These are phyloP conservation scores for Cyclopterus lumpus DNA, from an alignment of 2,797 vertebrate genomes.

Conservation along the genomic window DNA sequence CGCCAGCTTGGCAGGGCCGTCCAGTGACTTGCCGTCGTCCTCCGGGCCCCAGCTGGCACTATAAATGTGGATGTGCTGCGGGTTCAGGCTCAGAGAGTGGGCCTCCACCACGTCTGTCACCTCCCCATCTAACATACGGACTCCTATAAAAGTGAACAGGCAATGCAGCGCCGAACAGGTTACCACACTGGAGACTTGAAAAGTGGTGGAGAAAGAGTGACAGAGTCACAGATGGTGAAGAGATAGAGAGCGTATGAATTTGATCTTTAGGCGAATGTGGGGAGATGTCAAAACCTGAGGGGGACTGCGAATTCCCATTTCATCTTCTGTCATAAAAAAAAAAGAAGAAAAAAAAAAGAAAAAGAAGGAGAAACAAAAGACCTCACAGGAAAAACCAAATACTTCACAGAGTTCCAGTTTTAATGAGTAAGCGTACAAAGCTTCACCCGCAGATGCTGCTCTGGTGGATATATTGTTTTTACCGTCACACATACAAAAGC, in stretches of 20 bases:
- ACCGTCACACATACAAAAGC: constrained; percentile 37
- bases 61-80: constrained; percentile 96
- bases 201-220: constrained; percentile 21
- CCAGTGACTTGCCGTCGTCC: constrained; percentile 95
- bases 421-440: constrained; percentile 50
- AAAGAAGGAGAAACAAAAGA: constrained; percentile 21
- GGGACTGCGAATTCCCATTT: constrained; percentile 24
- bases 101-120: constrained; percentile 97
- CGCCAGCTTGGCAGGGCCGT: constrained; percentile 94
- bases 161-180: constrained; percentile 7
- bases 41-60: constrained; percentile 99
- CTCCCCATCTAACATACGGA: constrained; percentile 97
- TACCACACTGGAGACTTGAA: constrained; percentile 10
- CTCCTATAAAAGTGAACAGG: constrained; percentile 81
- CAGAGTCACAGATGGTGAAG: constrained; percentile 32
- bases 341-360: constrained; percentile 7
- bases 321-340: constrained; percentile 18
- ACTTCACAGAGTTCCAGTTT: constrained; percentile 40
- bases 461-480: constrained; percentile 20
- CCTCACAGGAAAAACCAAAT: constrained; percentile 23
- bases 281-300: constrained; percentile 40
- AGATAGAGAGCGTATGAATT: constrained; percentile 23
- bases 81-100: constrained; percentile 92
- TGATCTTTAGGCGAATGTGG: constrained; percentile 23
- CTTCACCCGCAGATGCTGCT: constrained; percentile 15